These are phyloP conservation scores for Salminus brasiliensis DNA, from an alignment of 2,113 vertebrate species.

Conservation along the genomic window DNA sequence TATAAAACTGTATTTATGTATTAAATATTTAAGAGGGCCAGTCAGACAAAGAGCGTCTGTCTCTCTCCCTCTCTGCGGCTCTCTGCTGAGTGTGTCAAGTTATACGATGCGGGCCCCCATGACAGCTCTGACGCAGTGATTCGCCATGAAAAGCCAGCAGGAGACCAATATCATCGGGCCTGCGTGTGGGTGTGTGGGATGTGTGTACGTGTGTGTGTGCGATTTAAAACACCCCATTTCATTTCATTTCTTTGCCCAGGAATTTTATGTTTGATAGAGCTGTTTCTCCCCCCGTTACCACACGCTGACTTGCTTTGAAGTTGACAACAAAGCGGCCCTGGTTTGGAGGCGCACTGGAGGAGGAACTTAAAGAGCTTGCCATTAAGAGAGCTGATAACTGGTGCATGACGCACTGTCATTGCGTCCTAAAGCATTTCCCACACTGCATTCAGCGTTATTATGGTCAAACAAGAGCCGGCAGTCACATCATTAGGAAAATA, in stretches of 20 bases:
- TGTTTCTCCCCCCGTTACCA: slow-evolving; percentile 37
- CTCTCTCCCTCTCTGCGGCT: background rate
- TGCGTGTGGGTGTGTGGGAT: slow-evolving; percentile 24
- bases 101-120: slow-evolving; percentile 27
- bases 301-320: slow-evolving; percentile 59
- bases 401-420: slow-evolving; percentile 39
- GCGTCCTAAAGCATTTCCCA: slow-evolving; percentile 22
- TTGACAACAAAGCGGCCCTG: slow-evolving; percentile 43
- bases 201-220: slow-evolving; percentile 1
- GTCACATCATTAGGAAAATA: slow-evolving; percentile 19
- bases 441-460: slow-evolving; percentile 6
- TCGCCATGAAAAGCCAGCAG: slow-evolving; percentile 52
- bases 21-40: slow-evolving; percentile 17
- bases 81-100: slow-evolving; percentile 39
- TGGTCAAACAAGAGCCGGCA: slow-evolving; percentile 9
- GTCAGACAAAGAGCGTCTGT: slow-evolving; percentile 12
- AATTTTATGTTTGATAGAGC: slow-evolving; percentile 41
- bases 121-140: slow-evolving; percentile 40
- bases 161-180: slow-evolving; percentile 46
- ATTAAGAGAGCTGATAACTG: slow-evolving; percentile 55
- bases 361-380: slow-evolving; percentile 45
- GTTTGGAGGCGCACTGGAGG: slow-evolving; percentile 32
- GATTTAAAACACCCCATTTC: slow-evolving; percentile 37
- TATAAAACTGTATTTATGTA: slow-evolving; percentile 16
- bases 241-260: slow-evolving; percentile 26